A percentile compares a stretch with the other conserved stretches of the same genome.
Conservation (phyloP, 2,888 invertebrate genomes). For the Epinotia nisella region DNA sequence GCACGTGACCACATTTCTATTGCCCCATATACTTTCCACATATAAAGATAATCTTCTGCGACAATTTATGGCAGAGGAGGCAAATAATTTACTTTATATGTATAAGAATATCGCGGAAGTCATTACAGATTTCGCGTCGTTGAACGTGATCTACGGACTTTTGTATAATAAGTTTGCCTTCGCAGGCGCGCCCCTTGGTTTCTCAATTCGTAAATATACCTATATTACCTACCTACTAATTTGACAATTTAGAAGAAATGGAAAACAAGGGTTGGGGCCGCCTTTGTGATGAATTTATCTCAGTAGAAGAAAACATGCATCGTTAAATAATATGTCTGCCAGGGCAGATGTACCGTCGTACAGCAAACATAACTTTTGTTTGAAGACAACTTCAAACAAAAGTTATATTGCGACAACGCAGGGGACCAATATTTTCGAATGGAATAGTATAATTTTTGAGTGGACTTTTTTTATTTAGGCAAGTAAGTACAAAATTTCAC, state of each 20-base stretch:
- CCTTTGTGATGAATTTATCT: not conserved
- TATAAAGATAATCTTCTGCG: constrained; percentile 31
- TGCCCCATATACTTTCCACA: constrained; percentile 24
- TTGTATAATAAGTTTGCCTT: not conserved
- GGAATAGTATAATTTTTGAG: too few species aligned
- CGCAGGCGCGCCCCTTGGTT: not conserved
- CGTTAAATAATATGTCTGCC: too few species aligned
- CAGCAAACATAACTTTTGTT: too few species aligned
- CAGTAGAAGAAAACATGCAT: too few species aligned
- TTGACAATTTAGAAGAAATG: not conserved
- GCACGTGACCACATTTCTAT: constrained; percentile 36
- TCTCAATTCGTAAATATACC: not conserved
- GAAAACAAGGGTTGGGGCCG: not conserved
- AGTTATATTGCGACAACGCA: too few species aligned
- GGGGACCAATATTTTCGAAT: too few species aligned
- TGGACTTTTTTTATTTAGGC: too few species aligned
- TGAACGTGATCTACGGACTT: constrained; percentile 12
- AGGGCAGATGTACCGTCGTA: too few species aligned
- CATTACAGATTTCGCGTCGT: constrained; percentile 16
- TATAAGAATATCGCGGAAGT: constrained; percentile 12
- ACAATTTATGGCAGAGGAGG: constrained; percentile 24
- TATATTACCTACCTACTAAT: not conserved
- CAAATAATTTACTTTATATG: constrained; percentile 29
- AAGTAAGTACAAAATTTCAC: too few species aligned
- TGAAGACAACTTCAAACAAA: too few species aligned